Evolutionary conservation across 2,797 vertebrate genomes (phyloP).

Genomic region (Sebastes minor): DNA sequence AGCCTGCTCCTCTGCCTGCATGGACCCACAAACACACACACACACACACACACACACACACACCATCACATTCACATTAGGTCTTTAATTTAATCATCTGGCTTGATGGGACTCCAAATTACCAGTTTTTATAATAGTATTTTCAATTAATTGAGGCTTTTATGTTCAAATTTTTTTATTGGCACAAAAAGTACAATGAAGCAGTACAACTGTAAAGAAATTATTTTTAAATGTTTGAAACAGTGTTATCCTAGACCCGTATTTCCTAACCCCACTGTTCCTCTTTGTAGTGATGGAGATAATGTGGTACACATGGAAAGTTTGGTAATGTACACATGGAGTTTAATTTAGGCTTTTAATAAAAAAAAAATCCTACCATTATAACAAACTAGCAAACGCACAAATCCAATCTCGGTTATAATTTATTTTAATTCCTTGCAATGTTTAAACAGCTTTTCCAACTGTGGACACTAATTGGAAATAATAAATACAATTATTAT

Average conservation of each 20-base stretch:
- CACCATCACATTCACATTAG: background rate
- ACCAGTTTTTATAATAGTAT: background rate
- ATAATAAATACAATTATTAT: background rate
- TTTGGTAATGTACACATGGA: too few relatives aligned
- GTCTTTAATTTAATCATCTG: background rate
- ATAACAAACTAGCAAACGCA: background rate
- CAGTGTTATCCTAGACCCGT: too few relatives aligned
- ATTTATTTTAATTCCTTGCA: background rate
- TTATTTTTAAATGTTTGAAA: too few relatives aligned
- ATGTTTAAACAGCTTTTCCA: background rate
- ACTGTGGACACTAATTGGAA: background rate
- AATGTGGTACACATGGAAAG: too few relatives aligned
- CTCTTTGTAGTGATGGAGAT: too few relatives aligned
- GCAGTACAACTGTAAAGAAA: too few relatives aligned
- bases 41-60: conserved; percentile 6
- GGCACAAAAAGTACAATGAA: too few relatives aligned
- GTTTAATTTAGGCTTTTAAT: background rate
- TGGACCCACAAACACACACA: background rate
- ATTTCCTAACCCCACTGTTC: too few relatives aligned
- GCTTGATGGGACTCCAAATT: background rate
- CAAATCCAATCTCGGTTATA: conserved; percentile 14
- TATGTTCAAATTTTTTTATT: too few relatives aligned
- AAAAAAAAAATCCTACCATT: background rate
- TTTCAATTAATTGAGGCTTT: background rate
- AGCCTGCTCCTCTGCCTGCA: background rate